Evolutionary conservation across 2,797 vertebrate genomes (phyloP).

Genomic region (Gymnodraco acuticeps): DNA sequence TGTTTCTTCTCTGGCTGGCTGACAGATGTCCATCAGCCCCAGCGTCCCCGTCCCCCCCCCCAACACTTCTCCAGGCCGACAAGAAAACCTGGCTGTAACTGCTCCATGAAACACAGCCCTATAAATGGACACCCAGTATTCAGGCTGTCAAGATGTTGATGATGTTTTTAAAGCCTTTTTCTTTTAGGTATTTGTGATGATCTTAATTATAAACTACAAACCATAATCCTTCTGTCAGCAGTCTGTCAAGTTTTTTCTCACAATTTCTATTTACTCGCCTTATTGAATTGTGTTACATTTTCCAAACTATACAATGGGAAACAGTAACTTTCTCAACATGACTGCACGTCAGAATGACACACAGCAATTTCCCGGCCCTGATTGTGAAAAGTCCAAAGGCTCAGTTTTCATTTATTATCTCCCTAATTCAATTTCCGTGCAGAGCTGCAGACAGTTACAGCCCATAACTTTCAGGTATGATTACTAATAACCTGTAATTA

Average conservation of each 20-base stretch:
- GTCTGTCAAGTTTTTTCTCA: conserved; percentile 25
- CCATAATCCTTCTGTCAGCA: conserved; percentile 29
- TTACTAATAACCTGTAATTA: conserved; percentile 76
- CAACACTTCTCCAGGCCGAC: conserved; percentile 39
- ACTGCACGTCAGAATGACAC: conserved; percentile 32
- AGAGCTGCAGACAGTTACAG: conserved; percentile 66
- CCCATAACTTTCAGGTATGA: conserved; percentile 73
- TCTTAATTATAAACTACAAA: conserved; percentile 14
- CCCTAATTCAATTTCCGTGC: conserved; percentile 59
- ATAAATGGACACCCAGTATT: conserved; percentile 42
- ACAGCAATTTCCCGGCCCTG: conserved; percentile 24
- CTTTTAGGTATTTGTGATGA: conserved; percentile 1
- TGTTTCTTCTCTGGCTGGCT: conserved; percentile 63
- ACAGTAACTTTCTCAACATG: conserved; percentile 20
- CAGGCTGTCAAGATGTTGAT: conserved; percentile 32
- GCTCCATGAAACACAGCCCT: conserved; percentile 31
- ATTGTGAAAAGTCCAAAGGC: conserved; percentile 35
- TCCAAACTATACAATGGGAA: conserved; percentile 22
- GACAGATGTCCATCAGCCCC: conserved; percentile 77
- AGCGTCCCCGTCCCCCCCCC: conserved; percentile 25
- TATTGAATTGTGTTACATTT: conserved; percentile 7
- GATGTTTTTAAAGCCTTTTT: conserved; percentile 24
- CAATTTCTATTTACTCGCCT: conserved; percentile 34
- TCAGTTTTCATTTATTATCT: conserved; percentile 63
- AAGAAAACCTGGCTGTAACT: conserved; percentile 44